A percentile compares a stretch with the other conserved stretches of the same genome.
phyloP scores from a whole-genome alignment of 2,888 invertebrate species.

The Oscheius sp. region DNA sequence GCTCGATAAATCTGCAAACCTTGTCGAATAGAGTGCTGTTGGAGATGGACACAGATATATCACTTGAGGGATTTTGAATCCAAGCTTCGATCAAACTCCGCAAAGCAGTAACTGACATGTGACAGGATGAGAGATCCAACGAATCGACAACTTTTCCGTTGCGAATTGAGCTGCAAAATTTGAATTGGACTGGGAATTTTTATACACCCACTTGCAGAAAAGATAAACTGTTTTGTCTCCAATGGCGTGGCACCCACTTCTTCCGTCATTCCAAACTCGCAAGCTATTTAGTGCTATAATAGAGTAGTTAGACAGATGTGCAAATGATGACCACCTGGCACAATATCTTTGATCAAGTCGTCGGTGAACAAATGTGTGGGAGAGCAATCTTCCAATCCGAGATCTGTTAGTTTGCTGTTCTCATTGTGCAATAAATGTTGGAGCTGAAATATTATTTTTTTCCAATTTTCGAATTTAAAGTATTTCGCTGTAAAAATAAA shows the following conservation, averaged over 20 bases:
- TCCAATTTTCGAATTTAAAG: neutral
- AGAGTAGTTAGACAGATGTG: neutral
- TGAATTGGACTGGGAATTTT: neutral
- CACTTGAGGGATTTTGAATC: conserved; percentile 32
- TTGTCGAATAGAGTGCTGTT: conserved; percentile 18
- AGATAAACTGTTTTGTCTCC: conserved; percentile 51
- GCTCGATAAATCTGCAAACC: too few relatives aligned
- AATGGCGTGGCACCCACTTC: conserved; percentile 45
- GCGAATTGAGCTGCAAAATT: conserved; percentile 28
- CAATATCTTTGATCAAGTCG: conserved; percentile 39
- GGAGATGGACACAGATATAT: conserved; percentile 44
- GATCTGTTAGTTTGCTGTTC: conserved; percentile 40
- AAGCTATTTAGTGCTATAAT: conserved; percentile 45
- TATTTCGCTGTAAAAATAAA: neutral
- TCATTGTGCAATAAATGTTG: conserved; percentile 40
- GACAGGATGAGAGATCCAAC: conserved; percentile 47
- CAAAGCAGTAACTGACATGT: conserved; percentile 34
- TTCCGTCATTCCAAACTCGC: conserved; percentile 58
- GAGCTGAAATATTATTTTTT: conserved; percentile 51
- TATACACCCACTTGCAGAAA: neutral
- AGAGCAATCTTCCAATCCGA: conserved; percentile 57
- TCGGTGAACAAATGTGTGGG: conserved; percentile 50
- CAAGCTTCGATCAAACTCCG: conserved; percentile 37
- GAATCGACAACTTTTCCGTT: conserved; percentile 41
- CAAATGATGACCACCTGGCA: conserved; percentile 18